These are phyloP conservation scores for Melanostigma gelatinosum DNA, from an alignment of 2,113 vertebrate genomes.

Conservation along the genomic window DNA sequence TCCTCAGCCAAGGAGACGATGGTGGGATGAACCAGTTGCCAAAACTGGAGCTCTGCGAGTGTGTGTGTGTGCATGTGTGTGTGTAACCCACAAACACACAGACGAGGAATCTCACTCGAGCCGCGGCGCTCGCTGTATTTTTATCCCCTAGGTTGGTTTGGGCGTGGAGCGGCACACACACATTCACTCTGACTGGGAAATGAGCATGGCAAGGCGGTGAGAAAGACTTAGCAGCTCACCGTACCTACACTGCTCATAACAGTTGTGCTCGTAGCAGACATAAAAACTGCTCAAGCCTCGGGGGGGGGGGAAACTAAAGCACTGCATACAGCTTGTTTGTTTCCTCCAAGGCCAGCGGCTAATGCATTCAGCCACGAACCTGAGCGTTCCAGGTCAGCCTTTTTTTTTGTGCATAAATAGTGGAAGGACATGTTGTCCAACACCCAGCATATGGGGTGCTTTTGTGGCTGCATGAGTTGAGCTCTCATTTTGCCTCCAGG, in stretches of 20 bases:
- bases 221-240: conserved; percentile 10
- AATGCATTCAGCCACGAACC: conserved; percentile 24
- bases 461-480: conserved; percentile 47
- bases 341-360: conserved; percentile 8
- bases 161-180: conserved; percentile 15
- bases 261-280: conserved; percentile 2
- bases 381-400: neutral
- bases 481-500: conserved; percentile 61
- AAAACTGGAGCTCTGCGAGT: conserved; percentile 50
- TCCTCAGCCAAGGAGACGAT: conserved; percentile 61
- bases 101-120: conserved; percentile 53
- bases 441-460: conserved; percentile 47
- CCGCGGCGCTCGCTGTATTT: conserved; percentile 18
- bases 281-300: conserved; percentile 2
- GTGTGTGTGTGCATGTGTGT: conserved; percentile 34
- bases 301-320: neutral
- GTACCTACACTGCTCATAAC: neutral
- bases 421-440: conserved; percentile 51
- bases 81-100: conserved; percentile 58
- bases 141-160: conserved; percentile 31
- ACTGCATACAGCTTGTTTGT: conserved; percentile 27
- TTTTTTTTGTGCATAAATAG: conserved; percentile 14
- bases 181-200: neutral
- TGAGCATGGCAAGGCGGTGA: conserved; percentile 10
- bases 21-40: conserved; percentile 63